Evolutionary conservation across 1,140 invertebrate genomes (phyloP).

Genomic region (Drosophila parvula): DNA sequence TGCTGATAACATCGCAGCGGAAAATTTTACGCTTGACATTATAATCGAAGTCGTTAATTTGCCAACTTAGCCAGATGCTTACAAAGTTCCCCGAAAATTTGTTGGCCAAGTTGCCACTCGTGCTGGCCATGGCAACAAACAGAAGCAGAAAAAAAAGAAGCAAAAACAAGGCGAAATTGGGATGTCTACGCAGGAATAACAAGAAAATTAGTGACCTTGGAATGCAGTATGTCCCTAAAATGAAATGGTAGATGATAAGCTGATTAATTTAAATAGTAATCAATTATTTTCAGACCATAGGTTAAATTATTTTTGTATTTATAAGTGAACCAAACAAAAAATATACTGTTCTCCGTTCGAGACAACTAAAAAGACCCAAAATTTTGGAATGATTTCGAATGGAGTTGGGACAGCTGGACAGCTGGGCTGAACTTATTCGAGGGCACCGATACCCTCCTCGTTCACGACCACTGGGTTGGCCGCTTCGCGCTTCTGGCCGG

Average conservation of each 20-base stretch:
- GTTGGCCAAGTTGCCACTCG: conserved; percentile 3
- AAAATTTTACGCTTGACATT: conserved; percentile 19
- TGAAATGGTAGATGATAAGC: too few species aligned
- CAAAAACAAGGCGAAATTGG: neutral
- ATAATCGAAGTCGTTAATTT: conserved; percentile 58
- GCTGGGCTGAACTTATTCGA: neutral
- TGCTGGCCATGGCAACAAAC: conserved; percentile 20
- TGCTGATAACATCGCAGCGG: conserved; percentile 1
- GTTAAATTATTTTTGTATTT: conserved; percentile 8
- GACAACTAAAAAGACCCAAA: neutral
- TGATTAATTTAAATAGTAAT: neutral
- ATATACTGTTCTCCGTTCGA: neutral
- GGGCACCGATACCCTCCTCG: conserved; percentile 10
- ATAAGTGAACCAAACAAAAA: conserved; percentile 3
- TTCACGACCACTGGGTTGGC: neutral
- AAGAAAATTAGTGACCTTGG: neutral
- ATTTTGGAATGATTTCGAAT: conserved; percentile 8
- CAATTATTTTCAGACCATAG: too few species aligned
- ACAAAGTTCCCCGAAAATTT: conserved; percentile 17
- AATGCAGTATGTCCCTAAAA: neutral
- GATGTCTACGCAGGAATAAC: too few species aligned
- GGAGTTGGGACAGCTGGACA: neutral
- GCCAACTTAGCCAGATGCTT: conserved; percentile 37
- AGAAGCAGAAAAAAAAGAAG: neutral
- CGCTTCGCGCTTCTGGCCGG: neutral